phyloP scores from a whole-genome alignment of 2,888 invertebrate genomes.

The Artemia sinica region DNA sequence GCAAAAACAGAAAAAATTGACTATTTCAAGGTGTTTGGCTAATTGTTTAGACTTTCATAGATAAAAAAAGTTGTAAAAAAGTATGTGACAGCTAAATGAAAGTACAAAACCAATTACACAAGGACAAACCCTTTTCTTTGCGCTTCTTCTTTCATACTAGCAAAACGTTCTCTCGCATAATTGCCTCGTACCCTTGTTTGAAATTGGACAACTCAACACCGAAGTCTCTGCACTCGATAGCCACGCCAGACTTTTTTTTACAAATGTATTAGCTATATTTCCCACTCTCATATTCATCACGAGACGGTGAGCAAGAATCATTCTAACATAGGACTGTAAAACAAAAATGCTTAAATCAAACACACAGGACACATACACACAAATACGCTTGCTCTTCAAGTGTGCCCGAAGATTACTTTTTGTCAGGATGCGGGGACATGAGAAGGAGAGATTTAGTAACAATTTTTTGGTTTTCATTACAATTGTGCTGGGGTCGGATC shows the following conservation, averaged over 20 bases:
- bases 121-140: background rate
- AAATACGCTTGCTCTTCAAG: background rate
- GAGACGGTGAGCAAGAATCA: constrained; percentile 44
- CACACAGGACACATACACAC: background rate
- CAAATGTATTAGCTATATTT: constrained; percentile 38
- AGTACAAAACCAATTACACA: too few species aligned
- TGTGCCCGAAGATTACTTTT: too few species aligned
- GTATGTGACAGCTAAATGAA: too few species aligned
- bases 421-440: too few species aligned
- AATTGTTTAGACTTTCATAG: too few species aligned
- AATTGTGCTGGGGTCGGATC: too few species aligned
- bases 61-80: too few species aligned
- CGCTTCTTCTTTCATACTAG: background rate
- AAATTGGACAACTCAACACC: constrained; percentile 42
- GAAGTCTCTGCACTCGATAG: constrained; percentile 44
- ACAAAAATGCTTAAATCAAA: constrained; percentile 11
- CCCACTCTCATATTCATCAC: constrained; percentile 30
- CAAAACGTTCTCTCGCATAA: constrained; percentile 38
- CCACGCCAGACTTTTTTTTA: constrained; percentile 67
- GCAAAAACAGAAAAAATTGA: too few species aligned
- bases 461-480: too few species aligned
- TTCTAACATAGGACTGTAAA: constrained; percentile 45
- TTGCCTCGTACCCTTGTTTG: constrained; percentile 56
- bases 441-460: too few species aligned
- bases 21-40: too few species aligned